These are phyloP conservation scores for Microplitis demolitor DNA, from an alignment of 1,140 invertebrate genomes.

Conservation along the genomic window DNA sequence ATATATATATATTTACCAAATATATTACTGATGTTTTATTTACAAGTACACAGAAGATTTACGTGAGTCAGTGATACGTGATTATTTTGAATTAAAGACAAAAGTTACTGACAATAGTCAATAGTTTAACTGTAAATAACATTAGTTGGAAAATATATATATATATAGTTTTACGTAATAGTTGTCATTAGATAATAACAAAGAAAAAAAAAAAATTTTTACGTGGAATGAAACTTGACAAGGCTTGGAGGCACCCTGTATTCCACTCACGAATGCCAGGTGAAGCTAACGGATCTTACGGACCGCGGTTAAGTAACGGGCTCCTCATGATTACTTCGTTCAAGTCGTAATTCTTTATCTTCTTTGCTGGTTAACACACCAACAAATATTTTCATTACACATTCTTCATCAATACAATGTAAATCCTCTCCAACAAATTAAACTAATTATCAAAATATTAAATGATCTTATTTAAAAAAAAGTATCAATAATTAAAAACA, in stretches of 20 bases:
- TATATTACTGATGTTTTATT: no score
- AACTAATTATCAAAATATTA: neutral
- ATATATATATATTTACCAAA: no score
- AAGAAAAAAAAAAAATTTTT: no score
- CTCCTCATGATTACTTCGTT: constrained; percentile 45
- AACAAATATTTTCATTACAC: neutral
- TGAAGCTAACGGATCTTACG: constrained; percentile 57
- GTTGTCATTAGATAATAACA: neutral
- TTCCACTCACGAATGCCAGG: constrained; percentile 55
- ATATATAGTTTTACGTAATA: no score
- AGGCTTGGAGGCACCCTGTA: constrained; percentile 40
- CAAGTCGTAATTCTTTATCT: constrained; percentile 38
- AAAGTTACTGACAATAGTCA: no score
- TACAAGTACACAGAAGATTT: no score
- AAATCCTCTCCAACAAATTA: no score
- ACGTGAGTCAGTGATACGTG: no score
- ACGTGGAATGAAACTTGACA: neutral
- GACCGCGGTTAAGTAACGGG: constrained; percentile 60
- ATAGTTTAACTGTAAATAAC: no score
- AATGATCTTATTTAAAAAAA: neutral
- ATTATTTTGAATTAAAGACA: no score
- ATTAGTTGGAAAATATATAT: no score
- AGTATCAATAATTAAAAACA: no score
- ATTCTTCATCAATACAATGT: neutral
- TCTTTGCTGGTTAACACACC: constrained; percentile 2